Conservation (phyloP, 1,140 invertebrate genomes). For the Chrysopa pallens region DNA sequence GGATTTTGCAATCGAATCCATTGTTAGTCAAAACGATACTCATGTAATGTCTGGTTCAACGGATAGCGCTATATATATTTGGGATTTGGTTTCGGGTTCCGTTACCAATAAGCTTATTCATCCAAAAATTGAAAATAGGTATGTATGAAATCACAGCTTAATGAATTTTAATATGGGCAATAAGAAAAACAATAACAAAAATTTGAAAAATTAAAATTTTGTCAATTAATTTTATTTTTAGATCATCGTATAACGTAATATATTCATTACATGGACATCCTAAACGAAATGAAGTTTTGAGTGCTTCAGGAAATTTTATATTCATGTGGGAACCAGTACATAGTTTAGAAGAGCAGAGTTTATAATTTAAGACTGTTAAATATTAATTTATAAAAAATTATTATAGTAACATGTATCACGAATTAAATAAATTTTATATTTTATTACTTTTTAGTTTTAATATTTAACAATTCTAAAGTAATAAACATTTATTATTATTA, state of each 20-base stretch:
- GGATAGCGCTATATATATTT: constrained; percentile 68
- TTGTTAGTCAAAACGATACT: constrained; percentile 62
- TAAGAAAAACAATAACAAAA: neutral
- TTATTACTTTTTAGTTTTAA: too few relatives aligned
- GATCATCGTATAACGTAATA: constrained; percentile 24
- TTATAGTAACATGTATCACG: too few relatives aligned
- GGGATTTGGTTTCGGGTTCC: constrained; percentile 66
- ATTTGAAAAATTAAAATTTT: constrained; percentile 17
- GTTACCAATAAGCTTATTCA: constrained; percentile 30
- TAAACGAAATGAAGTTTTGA: constrained; percentile 41
- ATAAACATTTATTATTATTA: too few relatives aligned
- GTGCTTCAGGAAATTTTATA: constrained; percentile 42
- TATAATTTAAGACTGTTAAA: too few relatives aligned
- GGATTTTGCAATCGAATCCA: constrained; percentile 73
- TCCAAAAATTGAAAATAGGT: constrained; percentile 27
- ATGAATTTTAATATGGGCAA: constrained; percentile 3
- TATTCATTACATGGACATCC: constrained; percentile 58
- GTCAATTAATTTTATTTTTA: too few relatives aligned
- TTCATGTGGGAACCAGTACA: constrained; percentile 23
- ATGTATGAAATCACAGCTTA: constrained; percentile 17
- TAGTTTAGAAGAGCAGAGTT: too few relatives aligned
- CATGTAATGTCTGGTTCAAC: constrained; percentile 75
- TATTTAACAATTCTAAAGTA: too few relatives aligned
- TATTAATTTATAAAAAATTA: too few relatives aligned
- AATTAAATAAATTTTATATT: too few relatives aligned